phyloP scores from a whole-genome alignment of 37 sponge, comb jelly and placozoan genomes.

The Mnemiopsis leidyi region DNA sequence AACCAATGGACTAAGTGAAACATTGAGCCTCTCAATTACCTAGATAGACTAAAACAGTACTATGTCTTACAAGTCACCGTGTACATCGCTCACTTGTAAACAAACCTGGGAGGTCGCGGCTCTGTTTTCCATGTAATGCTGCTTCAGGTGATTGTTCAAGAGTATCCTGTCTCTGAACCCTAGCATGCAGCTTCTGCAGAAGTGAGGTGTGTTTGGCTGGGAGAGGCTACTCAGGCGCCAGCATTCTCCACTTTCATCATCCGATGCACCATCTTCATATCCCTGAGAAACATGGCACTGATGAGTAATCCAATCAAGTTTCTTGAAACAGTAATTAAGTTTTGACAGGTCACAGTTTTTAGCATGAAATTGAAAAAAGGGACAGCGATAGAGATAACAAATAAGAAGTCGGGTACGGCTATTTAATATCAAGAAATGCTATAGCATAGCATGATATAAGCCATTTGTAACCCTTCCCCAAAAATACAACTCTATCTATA shows the following conservation, averaged over 20 bases:
- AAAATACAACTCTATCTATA: too few species aligned
- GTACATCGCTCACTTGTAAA: too few species aligned
- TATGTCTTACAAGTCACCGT: too few species aligned
- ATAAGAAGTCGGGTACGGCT: too few species aligned
- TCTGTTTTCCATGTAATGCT: conserved; percentile 42
- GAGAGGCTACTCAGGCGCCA: conserved; percentile 40
- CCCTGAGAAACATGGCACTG: neutral
- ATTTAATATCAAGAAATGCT: too few species aligned
- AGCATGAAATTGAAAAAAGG: neutral
- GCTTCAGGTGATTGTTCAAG: conserved; percentile 32
- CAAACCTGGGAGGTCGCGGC: neutral
- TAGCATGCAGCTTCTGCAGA: conserved; percentile 51
- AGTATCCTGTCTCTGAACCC: conserved; percentile 54
- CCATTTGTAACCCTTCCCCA: too few species aligned
- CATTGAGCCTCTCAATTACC: too few species aligned
- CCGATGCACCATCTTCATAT: conserved; percentile 6
- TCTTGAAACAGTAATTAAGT: neutral
- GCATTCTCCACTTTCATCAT: conserved; percentile 20
- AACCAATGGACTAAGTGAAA: too few species aligned
- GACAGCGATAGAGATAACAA: too few species aligned
- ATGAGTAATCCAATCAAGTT: neutral
- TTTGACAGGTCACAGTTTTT: neutral
- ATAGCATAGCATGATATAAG: too few species aligned
- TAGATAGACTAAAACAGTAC: too few species aligned
- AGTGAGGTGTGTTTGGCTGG: conserved; percentile 46